These are phyloP conservation scores for Speoplatyrhinus poulsoni DNA, from an alignment of 2,113 vertebrate species.

Conservation along the genomic window DNA sequence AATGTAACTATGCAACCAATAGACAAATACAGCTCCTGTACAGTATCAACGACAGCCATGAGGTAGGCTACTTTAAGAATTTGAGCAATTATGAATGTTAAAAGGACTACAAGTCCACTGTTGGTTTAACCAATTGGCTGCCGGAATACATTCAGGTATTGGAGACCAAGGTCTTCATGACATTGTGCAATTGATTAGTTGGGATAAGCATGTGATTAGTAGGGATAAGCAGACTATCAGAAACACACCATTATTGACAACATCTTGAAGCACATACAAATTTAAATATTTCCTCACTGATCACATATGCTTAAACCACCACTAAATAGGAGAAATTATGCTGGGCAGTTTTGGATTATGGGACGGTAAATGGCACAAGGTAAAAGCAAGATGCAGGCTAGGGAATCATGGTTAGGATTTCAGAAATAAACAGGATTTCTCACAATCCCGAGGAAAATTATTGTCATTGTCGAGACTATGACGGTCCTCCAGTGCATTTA, in stretches of 20 bases:
- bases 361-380: not conserved
- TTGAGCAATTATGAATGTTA: too few species aligned
- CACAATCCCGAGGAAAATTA: not conserved
- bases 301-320: constrained; percentile 18
- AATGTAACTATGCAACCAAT: constrained; percentile 29
- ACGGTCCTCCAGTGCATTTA: constrained; percentile 18
- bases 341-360: constrained; percentile 7
- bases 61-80: not conserved
- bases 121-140: too few species aligned
- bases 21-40: constrained; percentile 48
- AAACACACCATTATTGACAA: too few species aligned
- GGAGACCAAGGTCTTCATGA: too few species aligned
- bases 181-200: too few species aligned
- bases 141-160: too few species aligned
- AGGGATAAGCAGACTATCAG: too few species aligned
- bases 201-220: too few species aligned
- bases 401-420: not conserved
- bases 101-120: too few species aligned
- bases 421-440: not conserved
- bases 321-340: constrained; percentile 27
- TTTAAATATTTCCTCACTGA: too few species aligned
- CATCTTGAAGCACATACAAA: too few species aligned
- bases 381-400: constrained; percentile 18
- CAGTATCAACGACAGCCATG: constrained; percentile 37
- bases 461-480: not conserved